A percentile compares a stretch with the other conserved stretches of the same genome.
Evolutionary conservation across 2,888 invertebrate genomes (phyloP).

Genomic region (Drosophila fungiperda): DNA sequence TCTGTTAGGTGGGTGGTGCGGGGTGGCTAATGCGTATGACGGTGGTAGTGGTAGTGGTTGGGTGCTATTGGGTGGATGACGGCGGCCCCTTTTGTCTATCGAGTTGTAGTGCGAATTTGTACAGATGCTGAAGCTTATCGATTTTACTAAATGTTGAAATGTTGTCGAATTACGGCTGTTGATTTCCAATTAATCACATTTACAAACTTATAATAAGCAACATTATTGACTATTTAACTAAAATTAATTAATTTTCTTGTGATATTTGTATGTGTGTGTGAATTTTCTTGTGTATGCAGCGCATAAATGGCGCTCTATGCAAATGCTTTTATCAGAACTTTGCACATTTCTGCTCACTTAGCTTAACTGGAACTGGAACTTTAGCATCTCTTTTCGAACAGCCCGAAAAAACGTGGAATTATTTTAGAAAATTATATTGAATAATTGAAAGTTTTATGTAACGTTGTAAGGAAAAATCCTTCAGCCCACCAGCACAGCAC

Average conservation of each 20-base stretch:
- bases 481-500: constrained; percentile 53
- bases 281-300: constrained; percentile 28
- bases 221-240: constrained; percentile 34
- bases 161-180: constrained; percentile 38
- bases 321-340: constrained; percentile 41
- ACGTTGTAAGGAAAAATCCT: constrained; percentile 51
- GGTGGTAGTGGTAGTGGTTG: constrained; percentile 30
- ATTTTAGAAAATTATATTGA: constrained; percentile 10
- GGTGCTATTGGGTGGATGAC: constrained; percentile 48
- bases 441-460: constrained; percentile 66
- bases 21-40: constrained; percentile 81
- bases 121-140: constrained; percentile 73
- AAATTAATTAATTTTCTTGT: constrained; percentile 17
- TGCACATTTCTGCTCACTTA: constrained; percentile 70
- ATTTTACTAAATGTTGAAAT: constrained; percentile 71
- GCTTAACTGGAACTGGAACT: constrained; percentile 35
- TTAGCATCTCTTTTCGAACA: constrained; percentile 26
- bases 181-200: constrained; percentile 20
- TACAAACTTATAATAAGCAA: constrained; percentile 32
- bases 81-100: constrained; percentile 55
- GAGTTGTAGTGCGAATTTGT: constrained; percentile 45
- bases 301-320: constrained; percentile 54
- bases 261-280: constrained; percentile 17
- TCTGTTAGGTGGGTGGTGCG: constrained; percentile 36
- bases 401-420: constrained; percentile 24